Base-by-base conservation (phyloP, 2,888 invertebrate species). In the Ectemnius lituratus region DNA sequence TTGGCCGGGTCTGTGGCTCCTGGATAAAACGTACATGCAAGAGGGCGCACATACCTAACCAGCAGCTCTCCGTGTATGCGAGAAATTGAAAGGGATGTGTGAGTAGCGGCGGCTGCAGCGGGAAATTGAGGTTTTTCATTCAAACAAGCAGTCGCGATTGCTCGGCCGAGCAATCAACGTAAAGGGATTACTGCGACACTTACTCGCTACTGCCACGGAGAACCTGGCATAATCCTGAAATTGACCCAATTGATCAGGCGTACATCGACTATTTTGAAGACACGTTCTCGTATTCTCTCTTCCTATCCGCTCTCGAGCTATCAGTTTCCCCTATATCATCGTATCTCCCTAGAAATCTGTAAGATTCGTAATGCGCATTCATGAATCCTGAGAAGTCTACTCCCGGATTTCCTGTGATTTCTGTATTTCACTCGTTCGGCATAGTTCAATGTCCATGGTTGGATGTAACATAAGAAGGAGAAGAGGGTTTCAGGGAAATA, bases 141-240 rank as follows among this genome's bases (percentile, higher is more conserved):
- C 52, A 52, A 52, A 52, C 52, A 52, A 52, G 52, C n/a, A 14
- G 14, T 16, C 52, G 52, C 52, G 16, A 52, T 52, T 16, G 52
- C 14, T 52, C 52, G 16, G 37, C 8, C 37, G 37, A 37, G 37
- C 37, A 37, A 37, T 37, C 37, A 37, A 11, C 37, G 6, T 37
- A 37, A 37, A 37, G 37, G 37, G 37, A 37, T 37, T 37, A 37
- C 37, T 6, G 37, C 8, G 37, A 37, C 37, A 37, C 37, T 37
- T 37, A 37, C 11, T 37, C 37, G 37, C 37, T 37, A 37, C 37
- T 37, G 37, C 52, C 52, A 14, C 52, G 52, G 5, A 52, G 16
- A 52, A 52, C 4, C 52, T 37, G 16, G 52, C 52, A 52, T 52
- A 52, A 52, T 52, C 52, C 52, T 52, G 14, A 52, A 52, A 52